phyloP scores from a whole-genome alignment of 1,140 invertebrate genomes.

The Grapholita molesta region DNA sequence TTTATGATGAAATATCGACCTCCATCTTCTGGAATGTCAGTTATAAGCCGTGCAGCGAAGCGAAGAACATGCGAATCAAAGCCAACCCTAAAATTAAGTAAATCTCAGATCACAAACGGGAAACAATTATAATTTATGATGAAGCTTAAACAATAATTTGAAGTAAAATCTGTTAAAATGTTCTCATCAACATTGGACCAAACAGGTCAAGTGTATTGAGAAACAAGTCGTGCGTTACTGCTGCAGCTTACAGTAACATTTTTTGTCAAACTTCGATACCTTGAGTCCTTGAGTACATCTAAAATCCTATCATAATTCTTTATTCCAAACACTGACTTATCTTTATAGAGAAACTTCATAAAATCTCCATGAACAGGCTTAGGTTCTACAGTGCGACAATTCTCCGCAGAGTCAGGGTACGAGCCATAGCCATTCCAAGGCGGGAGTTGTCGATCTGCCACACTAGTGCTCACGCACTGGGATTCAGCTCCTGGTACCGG shows the following conservation, averaged over 20 bases:
- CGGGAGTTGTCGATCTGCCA: constrained; percentile 80
- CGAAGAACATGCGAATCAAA: constrained; percentile 88
- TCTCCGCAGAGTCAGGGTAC: constrained; percentile 92
- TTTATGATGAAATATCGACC: constrained; percentile 88
- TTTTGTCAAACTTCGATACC: no score
- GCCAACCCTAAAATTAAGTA: constrained; percentile 77
- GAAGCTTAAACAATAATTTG: no score
- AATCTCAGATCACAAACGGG: no score
- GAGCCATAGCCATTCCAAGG: constrained; percentile 94
- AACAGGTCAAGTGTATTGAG: no score
- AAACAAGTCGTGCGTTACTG: no score
- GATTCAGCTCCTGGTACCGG: constrained; percentile 65
- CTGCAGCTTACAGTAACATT: no score
- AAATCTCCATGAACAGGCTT: constrained; percentile 88
- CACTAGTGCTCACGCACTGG: constrained; percentile 56
- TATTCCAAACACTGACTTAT: constrained; percentile 79
- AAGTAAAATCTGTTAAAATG: no score
- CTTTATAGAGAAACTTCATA: constrained; percentile 88
- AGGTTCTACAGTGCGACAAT: constrained; percentile 87
- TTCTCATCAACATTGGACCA: no score
- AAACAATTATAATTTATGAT: no score
- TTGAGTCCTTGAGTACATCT: no score
- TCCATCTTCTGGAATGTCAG: constrained; percentile 82
- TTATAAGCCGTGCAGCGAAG: constrained; percentile 87
- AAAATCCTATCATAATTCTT: no score